Evolutionary conservation across 2,888 invertebrate genomes (phyloP).

Genomic region (Taenaris catops): DNA sequence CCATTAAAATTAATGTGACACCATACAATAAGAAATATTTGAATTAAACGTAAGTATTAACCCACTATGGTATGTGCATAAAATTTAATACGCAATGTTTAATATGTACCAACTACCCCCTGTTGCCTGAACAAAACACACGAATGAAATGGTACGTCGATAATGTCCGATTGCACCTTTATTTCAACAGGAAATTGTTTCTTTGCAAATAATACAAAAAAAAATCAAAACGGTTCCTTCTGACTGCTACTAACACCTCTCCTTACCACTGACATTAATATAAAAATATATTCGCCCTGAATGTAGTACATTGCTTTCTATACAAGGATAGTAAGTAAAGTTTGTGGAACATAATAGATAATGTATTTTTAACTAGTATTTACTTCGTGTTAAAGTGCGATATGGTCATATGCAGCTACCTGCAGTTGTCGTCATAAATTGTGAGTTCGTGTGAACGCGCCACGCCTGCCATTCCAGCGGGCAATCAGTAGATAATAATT

Average conservation of each 20-base stretch:
- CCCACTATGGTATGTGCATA: no score
- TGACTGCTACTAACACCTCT: slow-evolving; percentile 42
- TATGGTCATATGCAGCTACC: slow-evolving; percentile 10
- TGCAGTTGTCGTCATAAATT: slow-evolving; percentile 47
- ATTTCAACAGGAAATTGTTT: slow-evolving; percentile 54
- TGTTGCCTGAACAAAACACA: slow-evolving; percentile 13
- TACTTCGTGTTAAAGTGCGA: slow-evolving; percentile 20
- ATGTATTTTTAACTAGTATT: slow-evolving; percentile 14
- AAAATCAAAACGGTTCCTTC: slow-evolving; percentile 36
- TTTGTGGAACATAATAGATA: slow-evolving; percentile 4
- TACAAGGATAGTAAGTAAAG: not conserved
- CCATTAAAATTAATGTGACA: no score
- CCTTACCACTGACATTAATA: slow-evolving; percentile 2
- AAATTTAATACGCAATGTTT: no score
- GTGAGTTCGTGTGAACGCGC: slow-evolving; percentile 57
- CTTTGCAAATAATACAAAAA: slow-evolving; percentile 43
- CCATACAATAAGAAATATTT: no score
- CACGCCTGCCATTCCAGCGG: slow-evolving; percentile 56
- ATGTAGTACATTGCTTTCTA: slow-evolving; percentile 16
- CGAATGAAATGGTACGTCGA: slow-evolving; percentile 29
- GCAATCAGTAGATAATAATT: slow-evolving; percentile 60
- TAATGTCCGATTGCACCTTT: slow-evolving; percentile 39
- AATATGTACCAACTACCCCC: slow-evolving; percentile 12
- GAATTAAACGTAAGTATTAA: no score
- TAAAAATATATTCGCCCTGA: not conserved